A percentile compares a stretch with the other conserved stretches of the same genome.
These are phyloP conservation scores for Otocyon megalotis DNA, from an alignment of 2,113 vertebrate species.

Conservation along the genomic window DNA sequence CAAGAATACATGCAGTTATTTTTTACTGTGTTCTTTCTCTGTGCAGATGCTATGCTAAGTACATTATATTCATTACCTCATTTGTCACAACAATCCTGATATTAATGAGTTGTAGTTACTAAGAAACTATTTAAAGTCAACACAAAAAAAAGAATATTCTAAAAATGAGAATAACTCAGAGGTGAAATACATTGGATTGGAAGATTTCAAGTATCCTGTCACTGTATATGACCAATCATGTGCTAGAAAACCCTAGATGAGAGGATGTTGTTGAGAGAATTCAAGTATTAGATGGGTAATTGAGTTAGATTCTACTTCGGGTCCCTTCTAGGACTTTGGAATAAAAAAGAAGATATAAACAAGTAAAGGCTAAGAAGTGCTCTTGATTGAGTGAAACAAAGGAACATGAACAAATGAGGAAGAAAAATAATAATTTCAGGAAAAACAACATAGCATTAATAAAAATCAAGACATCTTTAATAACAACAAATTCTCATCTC, in stretches of 20 bases:
- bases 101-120: neutral
- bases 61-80: neutral
- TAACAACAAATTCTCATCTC: neutral
- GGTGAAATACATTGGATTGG: neutral
- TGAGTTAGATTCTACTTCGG: neutral
- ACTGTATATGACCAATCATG: neutral
- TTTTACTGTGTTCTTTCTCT: constrained; percentile 21
- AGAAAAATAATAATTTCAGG: neutral
- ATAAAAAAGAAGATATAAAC: neutral
- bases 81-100: neutral
- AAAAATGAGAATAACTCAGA: neutral
- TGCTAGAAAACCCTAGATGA: neutral
- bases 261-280: neutral
- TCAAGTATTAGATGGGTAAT: neutral
- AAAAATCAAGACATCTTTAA: neutral
- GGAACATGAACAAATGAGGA: neutral
- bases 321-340: neutral
- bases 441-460: neutral
- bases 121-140: constrained; percentile 45
- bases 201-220: neutral
- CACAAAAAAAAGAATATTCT: neutral
- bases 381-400: neutral
- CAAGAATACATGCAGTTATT: neutral
- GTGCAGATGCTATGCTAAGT: neutral
- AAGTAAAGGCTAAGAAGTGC: neutral